Base-by-base conservation (phyloP, 2,113 vertebrate species). In the Hippocampus guttulatus region DNA sequence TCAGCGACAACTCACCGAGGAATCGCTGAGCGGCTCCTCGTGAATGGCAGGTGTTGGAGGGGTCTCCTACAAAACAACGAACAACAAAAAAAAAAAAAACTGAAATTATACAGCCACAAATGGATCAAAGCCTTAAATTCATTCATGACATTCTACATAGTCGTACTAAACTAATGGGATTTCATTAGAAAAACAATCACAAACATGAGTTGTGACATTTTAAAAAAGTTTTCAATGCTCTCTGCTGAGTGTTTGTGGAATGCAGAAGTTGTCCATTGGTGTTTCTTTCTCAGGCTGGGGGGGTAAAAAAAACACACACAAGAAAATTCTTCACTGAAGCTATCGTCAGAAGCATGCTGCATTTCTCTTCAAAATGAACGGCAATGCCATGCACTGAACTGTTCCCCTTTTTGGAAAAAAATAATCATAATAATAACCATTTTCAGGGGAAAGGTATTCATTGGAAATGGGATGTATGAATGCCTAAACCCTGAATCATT, bases 11-110 rank as follows among this genome's bases (percentile, higher is more conserved):
- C 88, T 91, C 87, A 94, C 92, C 73, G 88, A 89, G 38, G 85
- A 80, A 84, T 94, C 92, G 41, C 77, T 84, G 74, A 91, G 76
- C 67, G 84, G 85, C 73, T 93, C 92, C 73, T 92, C 91, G 0
- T 92, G 81, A 84, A 93, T 93, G 75, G 92, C 88, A 65, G 92
- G 92, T 49, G 92, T 90, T 40, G 89, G 88, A 68, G 90, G 90
- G 3, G 92, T 89, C 70, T 93, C 92, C 93, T 94, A 55, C 21
- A 66, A 68, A 86, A 64, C 54, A 70, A 78, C 1, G 74, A 85
- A 83, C 40, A 88, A 78, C 3, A 5, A 33, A 33, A 33, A 30
- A 30, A 89, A 41, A 74, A 73, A 45, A 70, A 68, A 64, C 58
- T 72, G 68, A 83, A 40, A 64, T 83, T 69, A 66, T 62, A 43